Evolutionary conservation across 1,140 invertebrate genomes (phyloP).

Genomic region (Aphaenogaster floridana): DNA sequence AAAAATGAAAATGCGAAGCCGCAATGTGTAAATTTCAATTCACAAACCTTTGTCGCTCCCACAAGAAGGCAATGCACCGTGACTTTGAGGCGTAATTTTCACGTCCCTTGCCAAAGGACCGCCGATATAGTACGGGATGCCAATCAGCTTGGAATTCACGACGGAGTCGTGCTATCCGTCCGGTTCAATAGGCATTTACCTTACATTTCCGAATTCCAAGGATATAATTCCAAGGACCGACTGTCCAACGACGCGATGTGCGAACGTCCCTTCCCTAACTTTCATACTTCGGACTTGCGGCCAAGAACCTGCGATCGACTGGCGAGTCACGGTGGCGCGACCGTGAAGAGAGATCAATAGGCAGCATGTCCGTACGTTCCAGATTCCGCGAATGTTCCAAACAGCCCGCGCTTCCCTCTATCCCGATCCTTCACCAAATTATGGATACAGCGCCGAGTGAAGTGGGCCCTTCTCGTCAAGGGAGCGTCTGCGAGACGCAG

Average conservation of each 20-base stretch:
- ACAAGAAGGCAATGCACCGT: not conserved
- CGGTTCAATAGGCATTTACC: slow-evolving; percentile 8
- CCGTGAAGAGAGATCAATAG: slow-evolving; percentile 65
- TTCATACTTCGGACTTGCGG: slow-evolving; percentile 25
- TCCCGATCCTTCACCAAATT: slow-evolving; percentile 53
- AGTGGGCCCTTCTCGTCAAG: slow-evolving; percentile 40
- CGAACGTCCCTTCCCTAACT: slow-evolving; percentile 23
- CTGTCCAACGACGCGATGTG: not conserved
- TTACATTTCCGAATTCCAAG: not conserved
- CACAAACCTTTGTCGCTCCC: not conserved
- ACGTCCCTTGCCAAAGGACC: not conserved
- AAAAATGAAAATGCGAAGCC: slow-evolving; percentile 23
- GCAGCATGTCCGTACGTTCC: slow-evolving; percentile 50
- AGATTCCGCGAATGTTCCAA: slow-evolving; percentile 58
- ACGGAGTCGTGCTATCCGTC: not conserved
- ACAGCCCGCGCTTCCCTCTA: slow-evolving; percentile 2
- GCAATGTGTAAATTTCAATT: slow-evolving; percentile 44
- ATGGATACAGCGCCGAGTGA: slow-evolving; percentile 30
- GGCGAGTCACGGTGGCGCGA: not conserved
- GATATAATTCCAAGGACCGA: slow-evolving; percentile 3
- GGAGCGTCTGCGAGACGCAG: slow-evolving; percentile 13
- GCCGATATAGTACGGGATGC: not conserved
- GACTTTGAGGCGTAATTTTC: slow-evolving; percentile 19
- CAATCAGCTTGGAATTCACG: slow-evolving; percentile 48
- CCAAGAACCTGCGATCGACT: not conserved